These are phyloP conservation scores for Argyresthia goedartella DNA, from an alignment of 2,888 invertebrate species.

Conservation along the genomic window DNA sequence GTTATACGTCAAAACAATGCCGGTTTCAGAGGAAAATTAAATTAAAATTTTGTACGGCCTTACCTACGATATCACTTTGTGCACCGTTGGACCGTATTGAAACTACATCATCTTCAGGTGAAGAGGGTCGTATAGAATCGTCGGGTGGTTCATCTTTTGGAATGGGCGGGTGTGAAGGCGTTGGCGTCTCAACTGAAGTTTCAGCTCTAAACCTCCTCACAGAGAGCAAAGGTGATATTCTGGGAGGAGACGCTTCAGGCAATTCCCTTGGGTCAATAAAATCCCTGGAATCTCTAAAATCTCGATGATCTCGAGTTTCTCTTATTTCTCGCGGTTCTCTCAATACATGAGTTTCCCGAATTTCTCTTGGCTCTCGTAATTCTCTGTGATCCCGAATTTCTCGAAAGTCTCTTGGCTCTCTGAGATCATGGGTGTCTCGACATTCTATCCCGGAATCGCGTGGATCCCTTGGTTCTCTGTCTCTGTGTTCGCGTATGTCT, in stretches of 20 bases:
- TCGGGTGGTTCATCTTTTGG: constrained; percentile 69
- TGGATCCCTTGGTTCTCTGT: constrained; percentile 3
- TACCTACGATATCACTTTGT: constrained; percentile 69
- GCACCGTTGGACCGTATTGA: constrained; percentile 67
- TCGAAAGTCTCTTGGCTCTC: constrained; percentile 43
- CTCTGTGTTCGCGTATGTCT: constrained; percentile 30
- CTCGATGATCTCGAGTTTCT: constrained; percentile 33
- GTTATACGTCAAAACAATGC: not conserved
- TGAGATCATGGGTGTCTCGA: constrained; percentile 21
- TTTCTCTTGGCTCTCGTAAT: constrained; percentile 36
- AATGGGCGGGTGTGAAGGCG: constrained; percentile 56
- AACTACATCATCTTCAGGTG: constrained; percentile 71
- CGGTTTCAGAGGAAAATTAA: too few relatives aligned
- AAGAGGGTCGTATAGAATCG: constrained; percentile 64
- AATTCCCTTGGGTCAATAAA: constrained; percentile 43
- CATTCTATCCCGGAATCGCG: constrained; percentile 35
- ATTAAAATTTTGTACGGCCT: constrained; percentile 14
- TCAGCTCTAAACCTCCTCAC: constrained; percentile 58
- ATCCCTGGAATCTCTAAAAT: constrained; percentile 43
- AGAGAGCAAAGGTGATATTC: constrained; percentile 61
- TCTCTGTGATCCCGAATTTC: constrained; percentile 27
- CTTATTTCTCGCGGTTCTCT: constrained; percentile 29
- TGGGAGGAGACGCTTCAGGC: constrained; percentile 56
- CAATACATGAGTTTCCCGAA: constrained; percentile 31
- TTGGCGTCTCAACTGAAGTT: constrained; percentile 42